These are phyloP conservation scores for Odontophorus gujanensis DNA, from an alignment of 2,113 vertebrate species.

Conservation along the genomic window DNA sequence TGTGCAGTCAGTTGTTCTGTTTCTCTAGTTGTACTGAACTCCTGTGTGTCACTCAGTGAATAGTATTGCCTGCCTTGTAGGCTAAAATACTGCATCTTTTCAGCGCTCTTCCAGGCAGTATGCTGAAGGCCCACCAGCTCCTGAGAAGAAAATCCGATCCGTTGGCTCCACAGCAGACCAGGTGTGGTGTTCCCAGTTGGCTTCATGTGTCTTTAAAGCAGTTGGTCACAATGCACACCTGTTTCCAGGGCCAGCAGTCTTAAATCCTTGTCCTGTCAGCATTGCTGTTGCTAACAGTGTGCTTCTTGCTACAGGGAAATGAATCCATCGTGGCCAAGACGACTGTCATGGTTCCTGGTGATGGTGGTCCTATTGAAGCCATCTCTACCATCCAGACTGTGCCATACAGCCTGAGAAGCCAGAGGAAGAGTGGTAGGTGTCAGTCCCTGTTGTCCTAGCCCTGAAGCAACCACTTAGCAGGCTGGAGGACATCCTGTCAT, in stretches of 20 bases:
- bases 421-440: constrained; percentile 85
- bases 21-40: fast-evolving
- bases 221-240: not conserved
- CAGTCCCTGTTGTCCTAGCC: fast-evolving
- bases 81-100: not conserved
- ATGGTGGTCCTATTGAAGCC: constrained; percentile 93
- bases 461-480: fast-evolving
- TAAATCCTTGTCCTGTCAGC: fast-evolving
- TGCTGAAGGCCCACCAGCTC: constrained; percentile 85
- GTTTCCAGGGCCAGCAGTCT: not conserved
- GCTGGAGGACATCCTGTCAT: fast-evolving
- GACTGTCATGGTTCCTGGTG: constrained; percentile 88
- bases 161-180: constrained; percentile 82
- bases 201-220: fast-evolving
- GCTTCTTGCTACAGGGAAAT: constrained; percentile 79
- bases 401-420: constrained; percentile 86
- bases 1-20: not conserved
- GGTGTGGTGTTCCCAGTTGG: constrained; percentile 69
- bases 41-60: fast-evolving
- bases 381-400: constrained; percentile 92
- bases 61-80: not conserved
- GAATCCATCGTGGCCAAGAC: constrained; percentile 95
- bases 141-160: constrained; percentile 89
- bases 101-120: constrained; percentile 93
- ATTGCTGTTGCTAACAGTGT: not conserved